phyloP scores from a whole-genome alignment of 2,797 vertebrate genomes.

The Pseudochirops cupreus region DNA sequence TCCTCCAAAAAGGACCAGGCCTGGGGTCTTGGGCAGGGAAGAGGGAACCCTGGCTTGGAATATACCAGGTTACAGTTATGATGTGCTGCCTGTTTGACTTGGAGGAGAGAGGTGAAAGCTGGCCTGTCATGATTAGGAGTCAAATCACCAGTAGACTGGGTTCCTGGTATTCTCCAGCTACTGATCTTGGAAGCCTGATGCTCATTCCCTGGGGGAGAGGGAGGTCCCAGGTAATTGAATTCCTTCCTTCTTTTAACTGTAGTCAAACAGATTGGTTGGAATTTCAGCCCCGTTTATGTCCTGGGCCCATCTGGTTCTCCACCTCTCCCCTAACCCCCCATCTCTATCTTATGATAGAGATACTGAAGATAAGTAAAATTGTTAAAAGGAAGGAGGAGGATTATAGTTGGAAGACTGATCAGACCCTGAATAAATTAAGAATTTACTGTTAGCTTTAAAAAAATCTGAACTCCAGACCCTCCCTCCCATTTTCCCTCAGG shows the following conservation, averaged over 20 bases:
- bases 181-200: conserved; percentile 20
- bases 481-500: background rate
- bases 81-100: conserved; percentile 42
- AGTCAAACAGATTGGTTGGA: conserved; percentile 71
- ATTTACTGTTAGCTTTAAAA: background rate
- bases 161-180: background rate
- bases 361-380: conserved; percentile 70
- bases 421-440: background rate
- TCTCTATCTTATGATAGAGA: conserved; percentile 64
- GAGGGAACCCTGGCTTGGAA: conserved; percentile 33
- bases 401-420: background rate
- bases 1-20: background rate
- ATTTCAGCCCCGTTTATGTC: conserved; percentile 72
- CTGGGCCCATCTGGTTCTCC: background rate
- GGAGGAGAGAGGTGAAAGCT: conserved; percentile 35
- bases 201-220: conserved; percentile 15
- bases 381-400: conserved; percentile 58
- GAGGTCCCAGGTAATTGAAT: conserved; percentile 58
- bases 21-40: background rate
- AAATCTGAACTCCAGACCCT: background rate
- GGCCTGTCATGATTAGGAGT: background rate
- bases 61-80: conserved; percentile 20
- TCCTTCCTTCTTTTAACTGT: conserved; percentile 61
- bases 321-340: background rate
- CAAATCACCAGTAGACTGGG: background rate